Conservation (phyloP, 92 coral and sea anemone genomes). For the Blastomussa wellsi region DNA sequence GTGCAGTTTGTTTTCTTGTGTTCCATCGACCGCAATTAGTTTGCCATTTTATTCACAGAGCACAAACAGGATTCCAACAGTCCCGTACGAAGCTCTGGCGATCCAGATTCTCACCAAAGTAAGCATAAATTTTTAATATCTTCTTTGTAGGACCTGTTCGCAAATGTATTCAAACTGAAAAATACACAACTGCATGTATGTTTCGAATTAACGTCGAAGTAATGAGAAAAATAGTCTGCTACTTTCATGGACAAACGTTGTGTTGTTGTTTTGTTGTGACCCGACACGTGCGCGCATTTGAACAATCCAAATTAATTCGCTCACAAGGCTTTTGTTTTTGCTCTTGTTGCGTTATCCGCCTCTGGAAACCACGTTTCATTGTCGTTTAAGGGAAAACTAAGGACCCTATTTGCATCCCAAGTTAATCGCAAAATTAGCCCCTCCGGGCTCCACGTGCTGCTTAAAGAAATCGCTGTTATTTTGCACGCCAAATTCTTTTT, state of each 20-base stretch:
- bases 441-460: constrained; percentile 50
- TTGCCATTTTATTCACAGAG: constrained; percentile 51
- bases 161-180: constrained; percentile 31
- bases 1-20: background rate
- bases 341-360: constrained; percentile 45
- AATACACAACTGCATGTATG: constrained; percentile 47
- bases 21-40: constrained; percentile 21
- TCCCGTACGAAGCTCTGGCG: constrained; percentile 67
- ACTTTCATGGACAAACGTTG: constrained; percentile 40
- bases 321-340: constrained; percentile 74
- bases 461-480: constrained; percentile 24
- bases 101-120: constrained; percentile 82
- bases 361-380: constrained; percentile 37
- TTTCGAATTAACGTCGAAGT: background rate
- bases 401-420: constrained; percentile 33
- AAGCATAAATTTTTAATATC: constrained; percentile 86
- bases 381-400: constrained; percentile 34
- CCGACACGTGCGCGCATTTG: constrained; percentile 94
- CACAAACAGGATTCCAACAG: constrained; percentile 91
- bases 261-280: constrained; percentile 72
- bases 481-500: constrained; percentile 28
- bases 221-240: background rate
- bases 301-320: constrained; percentile 81
- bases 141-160: constrained; percentile 62
- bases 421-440: constrained; percentile 27